Evolutionary conservation across 2,797 vertebrate species (phyloP).

Genomic region (Argya squamiceps): DNA sequence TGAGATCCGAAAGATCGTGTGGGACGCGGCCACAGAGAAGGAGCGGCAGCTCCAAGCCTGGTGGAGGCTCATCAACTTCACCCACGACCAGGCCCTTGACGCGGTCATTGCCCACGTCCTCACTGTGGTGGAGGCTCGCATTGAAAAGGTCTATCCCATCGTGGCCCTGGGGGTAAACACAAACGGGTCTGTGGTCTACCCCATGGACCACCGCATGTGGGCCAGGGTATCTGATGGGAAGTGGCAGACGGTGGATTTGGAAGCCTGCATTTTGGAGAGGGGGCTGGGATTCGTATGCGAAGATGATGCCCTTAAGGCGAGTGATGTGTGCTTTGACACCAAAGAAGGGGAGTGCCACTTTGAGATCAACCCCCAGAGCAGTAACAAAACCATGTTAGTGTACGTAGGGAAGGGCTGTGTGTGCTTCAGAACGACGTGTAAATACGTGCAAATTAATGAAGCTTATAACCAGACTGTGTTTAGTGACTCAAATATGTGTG

Average conservation of each 20-base stretch:
- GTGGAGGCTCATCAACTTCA: constrained; percentile 67
- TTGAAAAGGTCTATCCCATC: constrained; percentile 56
- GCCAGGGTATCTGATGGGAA: constrained; percentile 27
- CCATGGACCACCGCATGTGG: constrained; percentile 66
- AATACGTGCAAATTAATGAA: constrained; percentile 46
- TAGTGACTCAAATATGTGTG: constrained; percentile 46
- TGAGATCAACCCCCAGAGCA: constrained; percentile 59
- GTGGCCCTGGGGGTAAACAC: constrained; percentile 57
- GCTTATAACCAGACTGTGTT: constrained; percentile 31
- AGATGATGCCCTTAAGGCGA: constrained; percentile 54
- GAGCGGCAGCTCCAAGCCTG: constrained; percentile 64
- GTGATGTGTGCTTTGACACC: constrained; percentile 57
- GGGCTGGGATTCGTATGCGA: constrained; percentile 62
- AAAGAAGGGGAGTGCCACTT: constrained; percentile 62
- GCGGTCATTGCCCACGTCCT: constrained; percentile 27
- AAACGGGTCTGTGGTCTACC: constrained; percentile 45
- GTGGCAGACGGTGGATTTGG: constrained; percentile 57
- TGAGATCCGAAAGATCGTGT: constrained; percentile 58
- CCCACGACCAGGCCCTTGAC: constrained; percentile 29
- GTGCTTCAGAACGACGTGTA: constrained; percentile 42
- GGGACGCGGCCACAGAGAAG: constrained; percentile 37
- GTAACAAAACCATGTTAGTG: not conserved
- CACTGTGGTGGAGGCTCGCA: constrained; percentile 25
- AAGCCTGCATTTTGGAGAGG: constrained; percentile 63
- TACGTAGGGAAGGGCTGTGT: constrained; percentile 47